Conservation (phyloP, 2,797 vertebrate genomes). For the Myoxocephalus aenaeus region DNA sequence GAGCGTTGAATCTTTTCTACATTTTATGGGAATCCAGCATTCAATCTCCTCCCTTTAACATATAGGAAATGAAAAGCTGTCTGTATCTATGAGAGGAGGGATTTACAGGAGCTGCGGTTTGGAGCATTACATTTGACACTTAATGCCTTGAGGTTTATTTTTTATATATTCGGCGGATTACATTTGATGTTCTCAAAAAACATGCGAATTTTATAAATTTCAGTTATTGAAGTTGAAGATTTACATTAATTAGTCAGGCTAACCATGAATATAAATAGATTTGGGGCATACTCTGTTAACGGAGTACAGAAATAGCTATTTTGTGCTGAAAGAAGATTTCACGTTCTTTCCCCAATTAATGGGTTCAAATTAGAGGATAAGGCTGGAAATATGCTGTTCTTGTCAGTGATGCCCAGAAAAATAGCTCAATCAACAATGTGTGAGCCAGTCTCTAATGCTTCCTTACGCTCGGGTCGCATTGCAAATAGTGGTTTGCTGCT, state of each 20-base stretch:
- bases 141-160: too few relatives aligned
- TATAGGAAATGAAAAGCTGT: conserved; percentile 5
- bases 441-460: background rate
- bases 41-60: background rate
- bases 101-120: conserved; percentile 15
- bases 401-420: background rate
- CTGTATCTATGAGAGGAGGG: conserved; percentile 6
- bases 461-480: background rate
- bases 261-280: conserved; percentile 10
- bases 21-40: conserved; percentile 1
- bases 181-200: background rate
- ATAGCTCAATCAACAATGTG: background rate
- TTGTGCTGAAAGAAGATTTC: background rate
- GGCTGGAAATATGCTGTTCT: background rate
- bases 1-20: background rate
- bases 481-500: background rate
- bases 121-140: background rate
- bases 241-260: background rate
- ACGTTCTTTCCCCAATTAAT: background rate
- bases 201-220: background rate
- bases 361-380: background rate
- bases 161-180: background rate
- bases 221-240: conserved; percentile 6
- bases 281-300: background rate
- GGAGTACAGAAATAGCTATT: background rate